Percentiles rank a stretch among this genome's conserved stretches.
These are phyloP conservation scores for Theocolax elegans DNA, from an alignment of 1,140 invertebrate species.

Conservation along the genomic window DNA sequence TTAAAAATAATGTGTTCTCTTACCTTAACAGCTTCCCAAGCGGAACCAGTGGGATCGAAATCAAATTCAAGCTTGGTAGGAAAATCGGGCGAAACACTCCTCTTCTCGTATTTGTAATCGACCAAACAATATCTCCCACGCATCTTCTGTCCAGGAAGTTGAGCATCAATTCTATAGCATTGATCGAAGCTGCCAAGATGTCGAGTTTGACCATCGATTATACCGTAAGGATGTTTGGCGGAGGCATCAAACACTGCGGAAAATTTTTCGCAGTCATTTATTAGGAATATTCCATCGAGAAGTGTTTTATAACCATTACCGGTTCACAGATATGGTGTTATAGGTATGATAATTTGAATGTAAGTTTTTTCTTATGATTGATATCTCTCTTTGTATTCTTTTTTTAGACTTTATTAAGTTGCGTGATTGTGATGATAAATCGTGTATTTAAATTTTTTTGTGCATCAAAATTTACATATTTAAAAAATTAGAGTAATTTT, in stretches of 20 bases:
- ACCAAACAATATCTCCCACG: constrained; percentile 57
- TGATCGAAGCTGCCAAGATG: constrained; percentile 54
- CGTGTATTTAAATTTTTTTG: no score
- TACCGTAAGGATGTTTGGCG: constrained; percentile 47
- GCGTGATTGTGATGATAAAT: no score
- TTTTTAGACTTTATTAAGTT: no score
- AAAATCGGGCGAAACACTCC: constrained; percentile 25
- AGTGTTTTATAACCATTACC: no score
- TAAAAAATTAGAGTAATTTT: no score
- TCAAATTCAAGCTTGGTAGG: constrained; percentile 40
- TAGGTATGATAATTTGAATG: no score
- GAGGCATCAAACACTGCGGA: constrained; percentile 52
- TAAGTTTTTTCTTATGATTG: no score
- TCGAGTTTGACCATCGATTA: constrained; percentile 46
- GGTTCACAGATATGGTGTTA: no score
- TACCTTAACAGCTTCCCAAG: constrained; percentile 58
- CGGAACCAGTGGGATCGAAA: constrained; percentile 51
- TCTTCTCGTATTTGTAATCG: constrained; percentile 44
- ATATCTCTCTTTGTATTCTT: no score
- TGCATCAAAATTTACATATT: no score
- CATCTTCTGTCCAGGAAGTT: constrained; percentile 35
- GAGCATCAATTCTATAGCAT: constrained; percentile 44
- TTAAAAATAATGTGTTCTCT: no score
- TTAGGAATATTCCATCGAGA: not conserved
- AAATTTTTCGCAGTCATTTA: not conserved